Evolutionary conservation across 2,888 invertebrate species (phyloP).

Genomic region (Busseola fusca): DNA sequence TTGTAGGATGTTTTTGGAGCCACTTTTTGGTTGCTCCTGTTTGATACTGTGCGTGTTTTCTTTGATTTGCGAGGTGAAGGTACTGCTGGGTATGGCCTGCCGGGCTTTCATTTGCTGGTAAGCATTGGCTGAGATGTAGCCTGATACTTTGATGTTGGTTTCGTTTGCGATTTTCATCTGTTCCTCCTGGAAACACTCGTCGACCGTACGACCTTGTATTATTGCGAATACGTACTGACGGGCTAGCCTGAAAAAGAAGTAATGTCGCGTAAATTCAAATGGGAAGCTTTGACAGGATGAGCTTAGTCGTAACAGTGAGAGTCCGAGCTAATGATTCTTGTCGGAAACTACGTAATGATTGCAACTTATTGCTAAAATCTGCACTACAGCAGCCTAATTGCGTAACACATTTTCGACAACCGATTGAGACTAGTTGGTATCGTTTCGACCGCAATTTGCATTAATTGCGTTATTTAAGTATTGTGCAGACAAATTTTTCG

Average conservation of each 20-base stretch:
- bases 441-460: too few species aligned
- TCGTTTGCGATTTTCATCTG: constrained; percentile 77
- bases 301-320: background rate
- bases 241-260: constrained; percentile 86
- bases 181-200: constrained; percentile 90
- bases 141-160: constrained; percentile 78
- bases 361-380: too few species aligned
- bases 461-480: too few species aligned
- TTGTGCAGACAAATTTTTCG: too few species aligned
- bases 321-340: background rate
- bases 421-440: too few species aligned
- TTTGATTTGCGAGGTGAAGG: constrained; percentile 79
- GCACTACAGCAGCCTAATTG: too few species aligned
- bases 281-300: background rate
- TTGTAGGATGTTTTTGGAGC: constrained; percentile 83
- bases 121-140: constrained; percentile 85
- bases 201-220: constrained; percentile 90
- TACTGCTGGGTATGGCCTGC: constrained; percentile 68
- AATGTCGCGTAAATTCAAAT: constrained; percentile 6
- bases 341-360: background rate
- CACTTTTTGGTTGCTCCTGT: constrained; percentile 76
- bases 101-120: constrained; percentile 78
- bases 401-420: too few species aligned
- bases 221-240: constrained; percentile 91
- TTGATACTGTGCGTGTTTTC: constrained; percentile 80